These are phyloP conservation scores for Telmatochromis brachygnathus DNA, from an alignment of 2,113 vertebrate genomes.

Conservation along the genomic window DNA sequence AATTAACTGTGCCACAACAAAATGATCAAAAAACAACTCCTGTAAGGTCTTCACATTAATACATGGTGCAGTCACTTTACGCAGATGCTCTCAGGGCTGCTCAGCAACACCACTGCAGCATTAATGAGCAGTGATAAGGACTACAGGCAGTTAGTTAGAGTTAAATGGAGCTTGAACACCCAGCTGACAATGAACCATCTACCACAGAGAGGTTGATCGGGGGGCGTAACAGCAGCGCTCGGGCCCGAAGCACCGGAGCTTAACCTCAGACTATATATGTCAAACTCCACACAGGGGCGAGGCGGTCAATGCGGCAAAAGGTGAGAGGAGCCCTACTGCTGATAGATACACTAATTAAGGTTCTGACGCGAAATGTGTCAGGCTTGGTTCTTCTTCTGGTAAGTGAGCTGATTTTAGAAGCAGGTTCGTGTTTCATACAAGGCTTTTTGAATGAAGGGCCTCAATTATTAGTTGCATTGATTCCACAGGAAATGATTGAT, in stretches of 20 bases:
- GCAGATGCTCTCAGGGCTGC: slow-evolving; percentile 14
- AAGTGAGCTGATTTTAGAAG: neutral
- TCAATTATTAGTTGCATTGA: neutral
- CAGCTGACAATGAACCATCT: slow-evolving; percentile 55
- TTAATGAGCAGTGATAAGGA: slow-evolving; percentile 64
- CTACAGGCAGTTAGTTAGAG: slow-evolving; percentile 59
- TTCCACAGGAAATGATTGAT: neutral
- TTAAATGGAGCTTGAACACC: slow-evolving; percentile 72
- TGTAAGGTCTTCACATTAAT: neutral
- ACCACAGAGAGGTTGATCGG: slow-evolving; percentile 41
- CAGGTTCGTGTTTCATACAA: neutral
- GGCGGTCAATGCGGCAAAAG: neutral
- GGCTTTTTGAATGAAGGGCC: neutral
- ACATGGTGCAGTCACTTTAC: slow-evolving; percentile 12
- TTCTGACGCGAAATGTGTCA: neutral
- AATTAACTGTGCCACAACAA: slow-evolving; percentile 19
- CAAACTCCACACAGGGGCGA: neutral
- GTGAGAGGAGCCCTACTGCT: neutral
- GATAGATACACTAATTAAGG: neutral
- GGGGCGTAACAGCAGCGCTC: slow-evolving; percentile 9
- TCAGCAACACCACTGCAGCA: slow-evolving; percentile 29
- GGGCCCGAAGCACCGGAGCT: slow-evolving; percentile 6
- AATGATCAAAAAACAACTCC: neutral
- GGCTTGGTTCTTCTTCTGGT: neutral
- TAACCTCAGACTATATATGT: slow-evolving; percentile 24